Base-by-base conservation (phyloP, 2,797 vertebrate genomes). In the Sebastes jordani region DNA sequence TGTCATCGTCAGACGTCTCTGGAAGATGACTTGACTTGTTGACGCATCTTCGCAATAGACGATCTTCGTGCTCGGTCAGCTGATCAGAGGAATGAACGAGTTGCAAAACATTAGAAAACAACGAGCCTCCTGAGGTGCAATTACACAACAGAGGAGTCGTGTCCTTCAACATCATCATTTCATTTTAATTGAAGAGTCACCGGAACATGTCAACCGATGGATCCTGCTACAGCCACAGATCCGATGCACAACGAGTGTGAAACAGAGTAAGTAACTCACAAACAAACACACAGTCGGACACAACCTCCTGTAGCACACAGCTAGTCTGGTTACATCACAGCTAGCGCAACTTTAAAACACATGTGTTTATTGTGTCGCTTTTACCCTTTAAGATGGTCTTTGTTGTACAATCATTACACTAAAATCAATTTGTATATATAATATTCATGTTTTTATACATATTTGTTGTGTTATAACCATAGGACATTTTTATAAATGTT, bases 171-270 rank as follows among this genome's bases (percentile, higher is more conserved):
- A 13, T 38, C 36, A 36, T 36, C 36, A 38, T 38, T 38, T 1
- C 1, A 27, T 74, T 75, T 55, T 5, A 42, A 14, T 3, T 68
- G 74, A 32, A 60, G 38, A 46, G 32, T 69, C 16, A 23, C 60
- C 66, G 30, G 71, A 74, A 34, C 66, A 90, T 94, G 93, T 32
- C 71, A 54, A 34, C 55, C n/a, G 25, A 95, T 93, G 89, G 87
- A 91, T 67, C 81, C 93, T 3, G 72, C 72, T 36, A 55, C 87
- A 25, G 54, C 82, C 6, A 62, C 90, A 59, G 54, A 56, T 61
- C 65, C 86, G 11, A 82, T 94, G 62, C 93, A 95, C 22, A 92
- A 77, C 91, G 94, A 95, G 6, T 86, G 90, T 92, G 95, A 96
- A 68, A 79, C 92, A 20, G 92, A 94, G 95, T 96, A 64, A 96